Conservation (phyloP, 2,888 invertebrate species). For the Agriotes lineatus region DNA sequence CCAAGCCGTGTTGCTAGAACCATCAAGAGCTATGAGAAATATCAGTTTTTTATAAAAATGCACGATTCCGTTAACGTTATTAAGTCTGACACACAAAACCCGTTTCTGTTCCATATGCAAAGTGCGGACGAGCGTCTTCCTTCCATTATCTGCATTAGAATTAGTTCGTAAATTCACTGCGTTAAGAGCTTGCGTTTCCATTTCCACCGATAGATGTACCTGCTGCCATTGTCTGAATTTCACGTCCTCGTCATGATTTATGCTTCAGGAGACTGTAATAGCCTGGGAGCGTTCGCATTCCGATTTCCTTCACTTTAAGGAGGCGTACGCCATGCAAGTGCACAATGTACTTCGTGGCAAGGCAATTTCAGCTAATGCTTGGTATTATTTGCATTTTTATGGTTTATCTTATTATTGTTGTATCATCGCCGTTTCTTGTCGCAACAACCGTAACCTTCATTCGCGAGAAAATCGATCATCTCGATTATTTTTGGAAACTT, state of each 20-base stretch:
- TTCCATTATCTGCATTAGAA: background rate
- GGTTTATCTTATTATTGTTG: too few species aligned
- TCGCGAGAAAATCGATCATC: too few species aligned
- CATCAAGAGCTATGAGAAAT: too few species aligned
- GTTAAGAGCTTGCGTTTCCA: background rate
- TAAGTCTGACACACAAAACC: background rate
- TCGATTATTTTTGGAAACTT: too few species aligned
- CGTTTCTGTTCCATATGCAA: background rate
- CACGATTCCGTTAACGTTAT: background rate
- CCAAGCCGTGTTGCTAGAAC: too few species aligned
- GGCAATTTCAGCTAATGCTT: background rate
- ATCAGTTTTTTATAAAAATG: background rate
- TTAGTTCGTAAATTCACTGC: background rate
- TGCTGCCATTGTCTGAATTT: conserved; percentile 21
- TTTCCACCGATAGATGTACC: conserved; percentile 5
- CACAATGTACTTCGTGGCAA: conserved; percentile 11
- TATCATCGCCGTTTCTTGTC: too few species aligned
- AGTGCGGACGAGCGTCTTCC: background rate
- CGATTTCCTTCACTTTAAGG: conserved; percentile 24
- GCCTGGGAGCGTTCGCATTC: conserved; percentile 32
- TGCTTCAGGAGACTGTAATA: conserved; percentile 24
- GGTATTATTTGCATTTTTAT: too few species aligned
- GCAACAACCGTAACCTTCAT: too few species aligned
- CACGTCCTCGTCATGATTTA: conserved; percentile 33
- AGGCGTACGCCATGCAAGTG: conserved; percentile 14